A percentile compares a stretch with the other conserved stretches of the same genome.
These are phyloP conservation scores for Uloborus diversus DNA, from an alignment of 1,140 invertebrate species.

Conservation along the genomic window DNA sequence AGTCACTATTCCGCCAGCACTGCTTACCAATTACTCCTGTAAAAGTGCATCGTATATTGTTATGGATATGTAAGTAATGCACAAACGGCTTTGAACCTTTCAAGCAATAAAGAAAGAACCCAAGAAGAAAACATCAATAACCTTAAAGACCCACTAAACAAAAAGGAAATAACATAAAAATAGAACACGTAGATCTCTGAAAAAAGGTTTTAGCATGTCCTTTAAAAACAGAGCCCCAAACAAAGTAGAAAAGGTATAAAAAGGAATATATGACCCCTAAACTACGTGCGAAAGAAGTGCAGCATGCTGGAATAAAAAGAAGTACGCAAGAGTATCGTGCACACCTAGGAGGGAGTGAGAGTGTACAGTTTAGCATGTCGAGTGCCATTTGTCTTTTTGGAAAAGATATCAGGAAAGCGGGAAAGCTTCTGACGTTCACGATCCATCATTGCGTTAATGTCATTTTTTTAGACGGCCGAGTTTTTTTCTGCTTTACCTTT, in stretches of 20 bases:
- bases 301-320: neutral
- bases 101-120: no score
- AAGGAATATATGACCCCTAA: conserved; percentile 25
- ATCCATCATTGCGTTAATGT: conserved; percentile 21
- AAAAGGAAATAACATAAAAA: neutral
- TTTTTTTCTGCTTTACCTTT: neutral
- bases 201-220: neutral
- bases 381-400: conserved; percentile 29
- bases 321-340: neutral
- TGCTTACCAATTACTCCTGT: no score
- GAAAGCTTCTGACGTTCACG: neutral
- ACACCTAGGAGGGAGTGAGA: neutral
- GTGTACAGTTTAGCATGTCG: conserved; percentile 24
- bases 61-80: no score
- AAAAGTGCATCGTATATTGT: no score
- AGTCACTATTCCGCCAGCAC: no score
- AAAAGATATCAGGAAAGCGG: neutral
- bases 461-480: neutral
- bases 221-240: neutral
- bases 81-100: no score
- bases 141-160: neutral
- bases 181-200: neutral
- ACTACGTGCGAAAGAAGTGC: conserved; percentile 23
- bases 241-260: neutral
- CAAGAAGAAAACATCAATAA: neutral